Evolutionary conservation across 2,797 vertebrate species (phyloP).

Genomic region (Sebastes cheni): DNA sequence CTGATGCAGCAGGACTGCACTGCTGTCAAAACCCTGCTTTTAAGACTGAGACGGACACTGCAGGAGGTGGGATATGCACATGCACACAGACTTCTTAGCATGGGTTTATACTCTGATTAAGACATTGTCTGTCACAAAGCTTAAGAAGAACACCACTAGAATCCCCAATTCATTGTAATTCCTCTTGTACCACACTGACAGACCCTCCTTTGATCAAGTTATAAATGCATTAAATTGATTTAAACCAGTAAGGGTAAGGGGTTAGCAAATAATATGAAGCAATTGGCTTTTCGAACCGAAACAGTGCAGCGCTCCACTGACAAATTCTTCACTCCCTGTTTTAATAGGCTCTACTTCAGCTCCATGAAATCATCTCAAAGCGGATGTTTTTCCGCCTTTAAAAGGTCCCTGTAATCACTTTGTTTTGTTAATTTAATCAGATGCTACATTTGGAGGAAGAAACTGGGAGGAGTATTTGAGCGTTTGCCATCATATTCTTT

Average conservation of each 20-base stretch:
- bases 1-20: slow-evolving; percentile 98
- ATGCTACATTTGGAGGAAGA: slow-evolving; percentile 27
- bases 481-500: slow-evolving; percentile 23
- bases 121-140: neutral
- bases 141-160: neutral
- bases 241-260: slow-evolving; percentile 5
- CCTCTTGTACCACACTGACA: neutral
- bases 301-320: slow-evolving; percentile 3
- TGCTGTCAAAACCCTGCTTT: slow-evolving; percentile 92
- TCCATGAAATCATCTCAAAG: slow-evolving; percentile 53
- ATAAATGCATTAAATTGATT: slow-evolving; percentile 28
- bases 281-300: slow-evolving; percentile 36
- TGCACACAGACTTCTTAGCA: neutral
- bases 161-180: neutral
- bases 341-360: slow-evolving; percentile 53
- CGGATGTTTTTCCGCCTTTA: slow-evolving; percentile 30
- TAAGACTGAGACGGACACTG: slow-evolving; percentile 93
- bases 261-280: slow-evolving; percentile 24
- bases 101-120: neutral
- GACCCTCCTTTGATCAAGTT: slow-evolving; percentile 1
- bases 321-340: slow-evolving; percentile 19
- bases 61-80: slow-evolving; percentile 89
- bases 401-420: slow-evolving; percentile 47
- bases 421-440: slow-evolving; percentile 60
- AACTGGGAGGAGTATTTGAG: slow-evolving; percentile 22